These are phyloP conservation scores for Sebastes umbrosus DNA, from an alignment of 2,797 vertebrate species.

Conservation along the genomic window DNA sequence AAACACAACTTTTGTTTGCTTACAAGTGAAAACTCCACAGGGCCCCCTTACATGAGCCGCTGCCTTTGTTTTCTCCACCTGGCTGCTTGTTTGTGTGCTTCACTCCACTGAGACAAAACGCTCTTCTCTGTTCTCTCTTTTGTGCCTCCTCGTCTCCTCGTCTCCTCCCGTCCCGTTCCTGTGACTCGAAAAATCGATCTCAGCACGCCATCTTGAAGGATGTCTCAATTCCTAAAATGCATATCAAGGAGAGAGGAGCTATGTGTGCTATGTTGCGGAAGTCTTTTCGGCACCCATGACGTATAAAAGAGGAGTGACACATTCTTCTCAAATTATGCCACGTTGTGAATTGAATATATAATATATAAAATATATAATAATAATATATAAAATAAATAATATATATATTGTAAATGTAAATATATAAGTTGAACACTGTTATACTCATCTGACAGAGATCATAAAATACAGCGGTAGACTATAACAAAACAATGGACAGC, in stretches of 20 bases:
- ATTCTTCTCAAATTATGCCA: background rate
- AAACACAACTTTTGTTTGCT: background rate
- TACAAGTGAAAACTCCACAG: background rate
- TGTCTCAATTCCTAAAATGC: background rate
- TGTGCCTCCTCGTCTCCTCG: background rate
- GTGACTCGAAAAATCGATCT: background rate
- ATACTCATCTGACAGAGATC: background rate
- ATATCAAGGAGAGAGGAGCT: background rate
- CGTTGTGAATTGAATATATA: background rate
- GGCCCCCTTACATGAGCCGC: background rate
- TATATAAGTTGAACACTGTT: background rate
- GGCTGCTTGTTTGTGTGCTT: background rate
- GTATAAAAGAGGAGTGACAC: background rate
- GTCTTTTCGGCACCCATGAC: no score
- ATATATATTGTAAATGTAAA: background rate
- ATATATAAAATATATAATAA: no score
- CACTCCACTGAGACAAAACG: background rate
- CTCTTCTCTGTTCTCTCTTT: background rate
- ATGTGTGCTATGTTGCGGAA: no score
- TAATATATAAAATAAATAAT: no score
- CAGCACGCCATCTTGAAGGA: no score
- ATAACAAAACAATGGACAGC: background rate
- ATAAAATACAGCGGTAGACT: background rate
- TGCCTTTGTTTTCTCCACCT: background rate
- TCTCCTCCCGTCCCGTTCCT: no score